Conservation (phyloP, 2,113 vertebrate genomes). For the Charadrius vociferus region DNA sequence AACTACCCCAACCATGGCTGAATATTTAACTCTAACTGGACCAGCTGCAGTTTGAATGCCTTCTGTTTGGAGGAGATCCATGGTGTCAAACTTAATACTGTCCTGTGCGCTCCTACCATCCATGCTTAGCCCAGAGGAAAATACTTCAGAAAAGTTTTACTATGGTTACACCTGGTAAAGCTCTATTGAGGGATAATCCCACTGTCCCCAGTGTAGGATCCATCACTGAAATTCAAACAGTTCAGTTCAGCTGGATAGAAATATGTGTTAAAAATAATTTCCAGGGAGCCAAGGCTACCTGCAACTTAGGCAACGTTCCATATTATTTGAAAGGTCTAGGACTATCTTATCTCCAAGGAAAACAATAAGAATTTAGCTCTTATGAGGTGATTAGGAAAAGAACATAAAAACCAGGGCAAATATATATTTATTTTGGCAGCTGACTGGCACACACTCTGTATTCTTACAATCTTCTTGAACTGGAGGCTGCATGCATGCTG, state of each 20-base stretch:
- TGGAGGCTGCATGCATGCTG: not conserved
- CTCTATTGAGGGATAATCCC: not conserved
- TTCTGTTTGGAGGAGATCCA: not conserved
- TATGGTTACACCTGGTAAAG: not conserved
- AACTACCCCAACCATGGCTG: not conserved
- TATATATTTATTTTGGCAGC: not conserved
- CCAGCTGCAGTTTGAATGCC: not conserved
- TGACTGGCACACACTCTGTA: not conserved
- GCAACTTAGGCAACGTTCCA: not conserved
- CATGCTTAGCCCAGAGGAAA: not conserved
- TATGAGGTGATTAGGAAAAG: not conserved
- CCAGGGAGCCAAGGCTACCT: not conserved
- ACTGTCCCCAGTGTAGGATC: not conserved
- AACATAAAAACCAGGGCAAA: not conserved
- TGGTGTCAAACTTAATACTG: not conserved
- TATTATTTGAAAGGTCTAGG: not conserved
- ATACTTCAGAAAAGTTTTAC: not conserved
- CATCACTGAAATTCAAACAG: not conserved
- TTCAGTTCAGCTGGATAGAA: not conserved
- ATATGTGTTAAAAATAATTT: not conserved
- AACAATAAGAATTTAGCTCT: not conserved
- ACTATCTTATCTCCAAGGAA: not conserved
- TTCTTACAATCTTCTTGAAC: not conserved
- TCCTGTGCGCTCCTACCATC: not conserved
- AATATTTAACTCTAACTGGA: not conserved